These are phyloP conservation scores for Rhopalosiphum maidis DNA, from an alignment of 1,140 invertebrate species.

Conservation along the genomic window DNA sequence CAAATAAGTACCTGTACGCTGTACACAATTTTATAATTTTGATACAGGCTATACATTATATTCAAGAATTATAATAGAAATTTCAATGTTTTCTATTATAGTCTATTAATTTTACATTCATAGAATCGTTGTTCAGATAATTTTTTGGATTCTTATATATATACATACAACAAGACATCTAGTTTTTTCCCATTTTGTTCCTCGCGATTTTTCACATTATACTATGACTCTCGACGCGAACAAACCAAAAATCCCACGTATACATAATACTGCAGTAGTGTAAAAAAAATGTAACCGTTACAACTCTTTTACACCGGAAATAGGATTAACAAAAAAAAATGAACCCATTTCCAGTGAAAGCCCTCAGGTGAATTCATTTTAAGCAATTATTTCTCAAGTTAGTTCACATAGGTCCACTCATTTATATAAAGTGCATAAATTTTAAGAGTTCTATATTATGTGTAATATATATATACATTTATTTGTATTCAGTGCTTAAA, in stretches of 20 bases:
- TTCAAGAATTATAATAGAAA: background rate
- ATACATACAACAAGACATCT: background rate
- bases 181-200: background rate
- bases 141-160: background rate
- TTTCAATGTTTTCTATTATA: background rate
- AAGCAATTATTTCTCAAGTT: background rate
- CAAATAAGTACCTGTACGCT: no score
- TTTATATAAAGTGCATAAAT: background rate
- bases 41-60: no score
- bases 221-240: background rate
- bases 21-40: no score
- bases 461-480: background rate
- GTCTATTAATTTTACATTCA: background rate
- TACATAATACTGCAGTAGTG: background rate
- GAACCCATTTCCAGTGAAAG: conserved; percentile 34
- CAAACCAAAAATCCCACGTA: conserved; percentile 47
- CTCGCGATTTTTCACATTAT: conserved; percentile 25
- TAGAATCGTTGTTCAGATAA: background rate
- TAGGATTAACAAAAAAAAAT: background rate
- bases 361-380: conserved; percentile 1
- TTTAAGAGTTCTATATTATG: background rate
- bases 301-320: conserved; percentile 37
- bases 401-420: background rate
- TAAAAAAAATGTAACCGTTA: conserved; percentile 37
- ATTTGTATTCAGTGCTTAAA: background rate